phyloP scores from a whole-genome alignment of 2,113 vertebrate species.

The Aplodontia rufa region DNA sequence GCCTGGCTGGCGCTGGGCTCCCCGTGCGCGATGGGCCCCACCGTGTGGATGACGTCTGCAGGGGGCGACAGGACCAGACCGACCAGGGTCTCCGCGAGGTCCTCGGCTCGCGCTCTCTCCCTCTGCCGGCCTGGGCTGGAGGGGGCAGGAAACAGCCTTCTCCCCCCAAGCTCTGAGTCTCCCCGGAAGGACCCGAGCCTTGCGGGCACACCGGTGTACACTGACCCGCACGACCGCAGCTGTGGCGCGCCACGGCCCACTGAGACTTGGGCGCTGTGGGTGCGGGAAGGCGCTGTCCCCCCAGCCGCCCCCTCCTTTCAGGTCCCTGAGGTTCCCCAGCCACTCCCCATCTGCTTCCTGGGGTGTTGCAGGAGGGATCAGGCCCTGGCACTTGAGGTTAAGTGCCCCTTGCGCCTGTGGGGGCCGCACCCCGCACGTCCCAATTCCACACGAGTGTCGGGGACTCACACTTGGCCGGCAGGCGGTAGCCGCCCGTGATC shows the following conservation, averaged over 20 bases:
- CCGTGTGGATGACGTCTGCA: slow-evolving; percentile 93
- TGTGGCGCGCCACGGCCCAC: not conserved
- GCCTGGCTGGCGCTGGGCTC: slow-evolving; percentile 80
- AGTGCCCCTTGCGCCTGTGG: not conserved
- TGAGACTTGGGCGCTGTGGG: fast-evolving
- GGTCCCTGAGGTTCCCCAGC: not conserved
- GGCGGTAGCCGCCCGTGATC: slow-evolving; percentile 90
- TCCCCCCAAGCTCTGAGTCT: not conserved
- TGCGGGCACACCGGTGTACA: not conserved
- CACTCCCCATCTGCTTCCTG: not conserved
- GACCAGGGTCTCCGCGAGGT: fast-evolving
- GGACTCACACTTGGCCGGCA: slow-evolving; percentile 92
- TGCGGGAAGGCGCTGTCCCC: not conserved
- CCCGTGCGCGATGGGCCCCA: slow-evolving; percentile 88
- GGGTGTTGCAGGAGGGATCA: too few relatives aligned
- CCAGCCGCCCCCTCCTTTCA: not conserved
- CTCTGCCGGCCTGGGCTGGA: not conserved
- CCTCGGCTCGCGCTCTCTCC: not conserved
- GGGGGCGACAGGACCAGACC: not conserved
- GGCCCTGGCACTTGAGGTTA: not conserved
- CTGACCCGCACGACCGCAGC: not conserved
- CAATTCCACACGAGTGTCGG: not conserved
- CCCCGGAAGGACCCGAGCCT: not conserved
- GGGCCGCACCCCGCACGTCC: not conserved
- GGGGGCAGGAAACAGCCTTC: not conserved